These are phyloP conservation scores for Caerostris darwini DNA, from an alignment of 1,140 invertebrate species.

Conservation along the genomic window DNA sequence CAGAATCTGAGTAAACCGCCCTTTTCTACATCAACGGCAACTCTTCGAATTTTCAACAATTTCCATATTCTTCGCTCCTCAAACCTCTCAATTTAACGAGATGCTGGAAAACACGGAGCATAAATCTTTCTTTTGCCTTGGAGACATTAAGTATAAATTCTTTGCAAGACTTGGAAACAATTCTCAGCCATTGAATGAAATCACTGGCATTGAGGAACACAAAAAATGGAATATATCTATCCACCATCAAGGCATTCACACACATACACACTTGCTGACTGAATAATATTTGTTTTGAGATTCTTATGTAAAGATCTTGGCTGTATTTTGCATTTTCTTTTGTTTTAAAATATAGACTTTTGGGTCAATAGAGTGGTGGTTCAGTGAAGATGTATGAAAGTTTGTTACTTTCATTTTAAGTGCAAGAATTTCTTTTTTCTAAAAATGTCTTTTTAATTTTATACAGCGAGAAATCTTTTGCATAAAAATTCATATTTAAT, in stretches of 20 bases:
- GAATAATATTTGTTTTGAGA: neutral
- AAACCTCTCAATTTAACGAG: constrained; percentile 14
- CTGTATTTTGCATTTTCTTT: neutral
- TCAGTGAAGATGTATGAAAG: neutral
- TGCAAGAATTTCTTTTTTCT: too few relatives aligned
- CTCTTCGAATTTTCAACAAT: constrained; percentile 3
- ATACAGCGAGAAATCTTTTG: too few relatives aligned
- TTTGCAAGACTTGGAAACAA: neutral
- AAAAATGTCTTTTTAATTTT: too few relatives aligned
- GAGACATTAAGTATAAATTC: neutral
- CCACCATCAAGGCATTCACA: neutral
- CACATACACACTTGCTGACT: too few relatives aligned
- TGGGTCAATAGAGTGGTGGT: neutral
- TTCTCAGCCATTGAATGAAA: neutral
- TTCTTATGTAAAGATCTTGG: neutral
- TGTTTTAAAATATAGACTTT: neutral
- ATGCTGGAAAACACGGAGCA: neutral
- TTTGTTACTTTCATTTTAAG: too few relatives aligned
- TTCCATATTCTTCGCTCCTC: neutral
- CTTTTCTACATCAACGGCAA: neutral
- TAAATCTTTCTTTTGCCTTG: constrained; percentile 12
- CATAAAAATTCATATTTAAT: too few relatives aligned
- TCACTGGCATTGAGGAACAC: neutral
- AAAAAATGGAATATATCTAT: neutral
- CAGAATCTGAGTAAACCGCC: neutral